phyloP scores from a whole-genome alignment of 2,888 invertebrate species.

The Leptopilina myrica region DNA sequence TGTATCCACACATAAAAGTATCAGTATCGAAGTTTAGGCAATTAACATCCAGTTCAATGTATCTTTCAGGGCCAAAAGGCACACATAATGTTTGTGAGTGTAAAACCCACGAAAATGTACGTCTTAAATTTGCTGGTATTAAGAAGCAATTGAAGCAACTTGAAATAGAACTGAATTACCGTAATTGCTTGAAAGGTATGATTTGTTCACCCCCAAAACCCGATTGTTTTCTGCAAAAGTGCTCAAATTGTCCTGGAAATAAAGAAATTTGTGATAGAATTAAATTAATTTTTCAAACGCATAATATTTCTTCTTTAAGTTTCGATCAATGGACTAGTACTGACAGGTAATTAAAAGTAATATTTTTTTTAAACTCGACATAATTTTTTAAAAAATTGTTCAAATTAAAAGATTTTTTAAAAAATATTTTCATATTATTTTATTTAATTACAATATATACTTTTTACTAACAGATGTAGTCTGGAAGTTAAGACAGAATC shows the following conservation, averaged over 20 bases:
- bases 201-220: background rate
- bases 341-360: constrained; percentile 28
- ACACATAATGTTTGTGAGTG: constrained; percentile 34
- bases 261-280: background rate
- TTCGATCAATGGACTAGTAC: background rate
- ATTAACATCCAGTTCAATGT: constrained; percentile 43
- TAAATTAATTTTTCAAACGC: background rate
- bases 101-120: constrained; percentile 42
- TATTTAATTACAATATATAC: constrained; percentile 5
- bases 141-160: background rate
- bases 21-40: constrained; percentile 43
- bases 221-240: background rate
- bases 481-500: background rate
- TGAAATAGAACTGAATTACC: background rate
- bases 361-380: background rate
- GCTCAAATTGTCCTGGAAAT: constrained; percentile 1
- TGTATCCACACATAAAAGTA: constrained; percentile 41
- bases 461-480: constrained; percentile 15
- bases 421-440: background rate
- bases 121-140: constrained; percentile 29
- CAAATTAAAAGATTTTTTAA: background rate
- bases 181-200: background rate
- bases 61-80: constrained; percentile 42
- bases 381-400: too few species aligned
- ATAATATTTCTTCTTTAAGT: background rate